Base-by-base conservation (phyloP, 30 jellyfish, hydroid and myxozoan genomes). In the Mastigias papua region DNA sequence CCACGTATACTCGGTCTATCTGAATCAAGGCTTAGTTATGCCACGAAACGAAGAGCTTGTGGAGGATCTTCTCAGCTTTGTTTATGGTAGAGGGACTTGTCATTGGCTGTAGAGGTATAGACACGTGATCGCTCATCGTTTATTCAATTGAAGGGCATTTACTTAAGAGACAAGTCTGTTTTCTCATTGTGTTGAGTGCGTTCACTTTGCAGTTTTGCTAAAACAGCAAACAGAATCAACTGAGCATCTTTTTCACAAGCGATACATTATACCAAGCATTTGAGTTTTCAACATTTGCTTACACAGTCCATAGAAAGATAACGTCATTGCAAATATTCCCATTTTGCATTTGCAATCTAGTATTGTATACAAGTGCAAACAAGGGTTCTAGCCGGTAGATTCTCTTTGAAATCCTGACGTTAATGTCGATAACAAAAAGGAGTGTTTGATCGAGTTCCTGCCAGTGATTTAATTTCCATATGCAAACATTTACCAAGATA, bases 381-480 rank as follows among this genome's bases (percentile, higher is more conserved):
- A 63, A 25, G 3, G 21, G 48, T 7, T 25, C 19, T 8, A n/a
- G 74, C 42, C 48, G 74, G 74, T 63, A 2, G 15, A 63, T 15
- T 63, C 20, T 25, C 74, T 63, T 63, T 63, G 74, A n/a, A 8
- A 7, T n/a, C 42, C 22, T 63, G 35, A 63, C 23, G 19, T 13
- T 63, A 25, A n/a, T 63, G 74, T 20, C 5, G 23, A 27, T 17
- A 11, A 19, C 42, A 25, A 22, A 27, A 19, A 25, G 6, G 35
- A 25, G 23, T 63, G 74, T 63, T 63, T 63, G 74, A 7, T 27
- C 42, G 5, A 22, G 74, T 25, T 35, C 74, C 34, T n/a, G 74
- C 74, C 3, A 42, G 48, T 6, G 17, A 25, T 19, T 54, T 3
- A 19, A 54, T 25, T 21, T 19, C 25, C 23, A 21, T 16, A 16